Conservation (phyloP, 23 tunicate species). For the Ciona savignyi region DNA sequence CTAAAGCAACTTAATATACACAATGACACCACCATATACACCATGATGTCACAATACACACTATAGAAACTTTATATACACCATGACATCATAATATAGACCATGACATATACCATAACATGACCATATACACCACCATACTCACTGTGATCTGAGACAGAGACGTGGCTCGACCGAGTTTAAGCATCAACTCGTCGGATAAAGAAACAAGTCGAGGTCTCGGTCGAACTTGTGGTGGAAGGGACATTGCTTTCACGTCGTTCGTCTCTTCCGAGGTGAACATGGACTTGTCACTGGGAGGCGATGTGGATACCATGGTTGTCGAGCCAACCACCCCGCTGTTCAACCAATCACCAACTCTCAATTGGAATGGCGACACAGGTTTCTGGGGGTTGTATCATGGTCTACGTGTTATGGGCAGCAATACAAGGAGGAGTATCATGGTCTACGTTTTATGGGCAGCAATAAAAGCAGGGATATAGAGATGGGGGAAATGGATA, state of each 20-base stretch:
- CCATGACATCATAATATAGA: no score
- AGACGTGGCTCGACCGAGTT: slow-evolving; percentile 59
- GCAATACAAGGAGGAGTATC: no score
- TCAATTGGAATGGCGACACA: slow-evolving; percentile 60
- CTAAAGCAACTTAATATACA: no score
- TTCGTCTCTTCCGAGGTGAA: slow-evolving; percentile 29
- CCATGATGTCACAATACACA: no score
- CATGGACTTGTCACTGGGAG: slow-evolving; percentile 25
- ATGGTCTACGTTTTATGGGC: no score
- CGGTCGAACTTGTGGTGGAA: slow-evolving; percentile 48
- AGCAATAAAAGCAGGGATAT: no score
- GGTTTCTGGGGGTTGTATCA: slow-evolving; percentile 58
- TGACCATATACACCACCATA: no score
- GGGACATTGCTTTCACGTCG: slow-evolving; percentile 31
- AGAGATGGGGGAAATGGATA: no score
- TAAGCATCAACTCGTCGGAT: slow-evolving; percentile 66
- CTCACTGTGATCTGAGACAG: slow-evolving; percentile 82
- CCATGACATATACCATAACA: no score
- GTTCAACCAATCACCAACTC: slow-evolving; percentile 54
- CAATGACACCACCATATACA: no score
- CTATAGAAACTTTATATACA: no score
- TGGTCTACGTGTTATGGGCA: no score
- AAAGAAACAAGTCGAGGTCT: slow-evolving; percentile 73
- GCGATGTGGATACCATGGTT: slow-evolving; percentile 20
- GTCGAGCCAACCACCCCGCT: slow-evolving; percentile 21